Evolutionary conservation across 2,888 invertebrate species (phyloP).

Genomic region (Augochlorella aurata): DNA sequence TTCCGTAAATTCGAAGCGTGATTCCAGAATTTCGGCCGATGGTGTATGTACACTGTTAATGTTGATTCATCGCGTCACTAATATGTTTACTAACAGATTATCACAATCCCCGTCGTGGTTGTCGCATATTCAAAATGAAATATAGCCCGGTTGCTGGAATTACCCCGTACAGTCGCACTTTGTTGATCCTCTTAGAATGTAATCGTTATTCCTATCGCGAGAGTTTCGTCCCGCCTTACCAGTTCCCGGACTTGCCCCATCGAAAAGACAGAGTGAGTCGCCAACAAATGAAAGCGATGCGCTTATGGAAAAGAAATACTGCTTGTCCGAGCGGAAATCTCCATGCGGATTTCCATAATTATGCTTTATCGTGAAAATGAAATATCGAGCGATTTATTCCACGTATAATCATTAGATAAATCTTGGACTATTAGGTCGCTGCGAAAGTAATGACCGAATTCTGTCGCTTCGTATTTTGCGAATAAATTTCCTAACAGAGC

Average conservation of each 20-base stretch:
- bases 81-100: slow-evolving; percentile 2
- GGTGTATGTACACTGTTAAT: background rate
- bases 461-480: too few species aligned
- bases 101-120: background rate
- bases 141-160: background rate
- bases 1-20: background rate
- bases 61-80: background rate
- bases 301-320: background rate
- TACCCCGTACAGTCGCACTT: background rate
- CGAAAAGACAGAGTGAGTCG: background rate
- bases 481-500: too few species aligned
- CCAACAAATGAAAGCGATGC: background rate
- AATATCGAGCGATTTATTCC: background rate
- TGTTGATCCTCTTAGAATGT: background rate
- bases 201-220: background rate
- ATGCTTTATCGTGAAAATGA: background rate
- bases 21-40: background rate
- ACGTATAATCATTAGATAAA: too few species aligned
- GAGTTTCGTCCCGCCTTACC: background rate
- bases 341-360: background rate
- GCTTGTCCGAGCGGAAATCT: background rate
- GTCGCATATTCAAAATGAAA: background rate
- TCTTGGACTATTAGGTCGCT: too few species aligned
- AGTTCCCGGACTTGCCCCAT: background rate
- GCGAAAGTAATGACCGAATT: too few species aligned